Conservation (phyloP, 2,113 vertebrate genomes). For the Larimichthys crocea region DNA sequence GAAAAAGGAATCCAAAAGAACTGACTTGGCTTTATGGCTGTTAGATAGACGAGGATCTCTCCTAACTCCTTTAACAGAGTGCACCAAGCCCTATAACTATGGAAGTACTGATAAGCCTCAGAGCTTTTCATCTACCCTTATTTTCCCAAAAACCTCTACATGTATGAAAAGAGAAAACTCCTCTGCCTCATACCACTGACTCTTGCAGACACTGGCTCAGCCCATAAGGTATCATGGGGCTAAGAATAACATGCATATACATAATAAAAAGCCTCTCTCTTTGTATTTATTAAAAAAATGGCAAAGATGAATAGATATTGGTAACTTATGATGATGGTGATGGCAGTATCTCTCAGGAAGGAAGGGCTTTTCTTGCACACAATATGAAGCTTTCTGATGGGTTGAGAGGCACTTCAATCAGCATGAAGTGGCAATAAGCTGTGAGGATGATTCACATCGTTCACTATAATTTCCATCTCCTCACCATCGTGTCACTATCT, state of each 20-base stretch:
- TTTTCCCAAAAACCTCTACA: not conserved
- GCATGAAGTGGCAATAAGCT: conserved; percentile 55
- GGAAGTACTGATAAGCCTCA: not conserved
- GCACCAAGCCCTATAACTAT: not conserved
- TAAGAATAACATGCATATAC: not conserved
- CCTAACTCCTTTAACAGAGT: not conserved
- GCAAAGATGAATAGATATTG: conserved; percentile 9
- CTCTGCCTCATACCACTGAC: not conserved
- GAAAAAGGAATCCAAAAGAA: not conserved
- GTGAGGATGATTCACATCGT: conserved; percentile 52
- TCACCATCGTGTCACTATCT: conserved; percentile 37
- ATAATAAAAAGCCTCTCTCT: not conserved
- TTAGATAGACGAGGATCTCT: not conserved
- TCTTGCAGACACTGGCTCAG: not conserved
- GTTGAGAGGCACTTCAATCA: conserved; percentile 72
- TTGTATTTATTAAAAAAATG: conserved; percentile 15
- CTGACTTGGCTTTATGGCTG: not conserved
- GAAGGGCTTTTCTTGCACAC: conserved; percentile 34
- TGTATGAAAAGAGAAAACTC: not conserved
- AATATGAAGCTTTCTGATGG: conserved; percentile 39
- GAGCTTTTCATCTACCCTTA: not conserved
- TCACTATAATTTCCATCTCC: conserved; percentile 55
- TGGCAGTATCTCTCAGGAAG: conserved; percentile 21
- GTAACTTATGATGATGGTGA: conserved; percentile 4
- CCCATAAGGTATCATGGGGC: not conserved